phyloP scores from a whole-genome alignment of 1,140 invertebrate genomes.

The Ganaspis sp. region DNA sequence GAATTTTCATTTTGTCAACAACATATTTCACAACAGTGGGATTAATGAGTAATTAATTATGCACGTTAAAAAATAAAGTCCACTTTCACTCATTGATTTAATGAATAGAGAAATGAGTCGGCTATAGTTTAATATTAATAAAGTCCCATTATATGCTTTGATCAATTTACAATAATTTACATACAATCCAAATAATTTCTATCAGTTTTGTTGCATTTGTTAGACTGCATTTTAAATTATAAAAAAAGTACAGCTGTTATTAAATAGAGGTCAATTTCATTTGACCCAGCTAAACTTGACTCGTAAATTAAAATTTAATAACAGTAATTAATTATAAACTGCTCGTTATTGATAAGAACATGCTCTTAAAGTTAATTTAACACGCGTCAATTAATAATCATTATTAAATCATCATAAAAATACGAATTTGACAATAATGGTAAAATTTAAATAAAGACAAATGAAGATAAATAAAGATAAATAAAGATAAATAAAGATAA shows the following conservation, averaged over 20 bases:
- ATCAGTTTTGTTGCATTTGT: not conserved
- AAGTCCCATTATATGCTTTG: not conserved
- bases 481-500: no score
- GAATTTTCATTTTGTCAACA: no score
- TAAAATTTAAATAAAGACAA: no score
- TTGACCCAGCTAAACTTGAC: not conserved
- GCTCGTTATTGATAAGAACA: not conserved
- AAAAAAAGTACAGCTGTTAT: not conserved
- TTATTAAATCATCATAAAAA: no score
- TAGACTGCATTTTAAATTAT: not conserved
- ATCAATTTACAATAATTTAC: not conserved
- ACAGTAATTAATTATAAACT: not conserved
- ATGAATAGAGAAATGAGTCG: not conserved
- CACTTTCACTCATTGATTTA: conserved; percentile 10
- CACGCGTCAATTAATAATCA: not conserved
- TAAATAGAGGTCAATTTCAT: not conserved
- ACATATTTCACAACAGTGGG: not conserved
- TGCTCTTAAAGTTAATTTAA: not conserved
- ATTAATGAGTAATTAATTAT: not conserved
- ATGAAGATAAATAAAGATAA: no score
- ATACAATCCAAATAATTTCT: not conserved
- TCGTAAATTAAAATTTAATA: not conserved
- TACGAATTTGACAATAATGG: no score
- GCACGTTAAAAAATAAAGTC: not conserved
- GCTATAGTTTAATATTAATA: not conserved